phyloP scores from a whole-genome alignment of 2,113 vertebrate species.

The Tinamus guttatus region DNA sequence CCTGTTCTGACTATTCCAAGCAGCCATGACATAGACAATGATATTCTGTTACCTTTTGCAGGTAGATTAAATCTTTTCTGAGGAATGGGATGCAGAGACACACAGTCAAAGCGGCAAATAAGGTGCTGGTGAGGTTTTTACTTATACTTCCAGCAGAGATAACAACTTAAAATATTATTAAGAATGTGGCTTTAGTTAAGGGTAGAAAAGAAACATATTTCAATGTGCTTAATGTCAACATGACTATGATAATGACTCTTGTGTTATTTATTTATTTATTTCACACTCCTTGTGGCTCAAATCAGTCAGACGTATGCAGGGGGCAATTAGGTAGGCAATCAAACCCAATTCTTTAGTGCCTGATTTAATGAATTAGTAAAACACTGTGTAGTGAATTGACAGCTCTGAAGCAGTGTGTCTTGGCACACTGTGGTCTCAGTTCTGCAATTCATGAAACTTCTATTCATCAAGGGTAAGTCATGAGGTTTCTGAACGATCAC shows the following conservation, averaged over 20 bases:
- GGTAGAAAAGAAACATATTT: constrained; percentile 25
- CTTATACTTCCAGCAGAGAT: neutral
- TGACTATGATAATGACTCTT: neutral
- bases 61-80: constrained; percentile 22
- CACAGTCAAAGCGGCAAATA: neutral
- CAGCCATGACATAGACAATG: neutral
- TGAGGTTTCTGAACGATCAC: neutral
- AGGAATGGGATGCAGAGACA: neutral
- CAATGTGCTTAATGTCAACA: neutral
- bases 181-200: neutral
- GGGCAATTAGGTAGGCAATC: neutral
- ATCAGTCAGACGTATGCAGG: neutral
- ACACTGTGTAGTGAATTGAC: neutral
- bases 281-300: neutral
- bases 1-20: neutral
- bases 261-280: neutral
- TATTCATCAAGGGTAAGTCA: neutral
- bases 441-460: neutral
- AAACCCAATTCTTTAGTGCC: neutral
- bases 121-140: neutral
- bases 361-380: neutral
- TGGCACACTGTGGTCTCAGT: neutral
- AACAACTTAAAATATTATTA: neutral
- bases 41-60: constrained; percentile 30
- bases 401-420: neutral